A percentile compares a stretch with the other conserved stretches of the same genome.
Conservation (phyloP, 2,888 invertebrate species). For the Papilio elwesi region DNA sequence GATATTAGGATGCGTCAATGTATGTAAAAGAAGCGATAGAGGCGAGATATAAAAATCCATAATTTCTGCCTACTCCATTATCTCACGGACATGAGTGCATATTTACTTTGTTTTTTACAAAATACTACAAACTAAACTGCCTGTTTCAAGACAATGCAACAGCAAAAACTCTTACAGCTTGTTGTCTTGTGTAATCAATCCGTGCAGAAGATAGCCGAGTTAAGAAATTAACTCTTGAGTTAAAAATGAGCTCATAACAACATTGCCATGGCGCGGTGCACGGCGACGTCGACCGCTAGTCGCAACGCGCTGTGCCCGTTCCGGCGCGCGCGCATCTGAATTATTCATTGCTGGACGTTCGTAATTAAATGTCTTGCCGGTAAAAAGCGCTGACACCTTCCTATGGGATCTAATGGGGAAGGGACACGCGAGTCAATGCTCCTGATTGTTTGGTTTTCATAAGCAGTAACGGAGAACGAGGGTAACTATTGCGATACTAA, state of each 20-base stretch:
- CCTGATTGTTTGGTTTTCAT: constrained; percentile 17
- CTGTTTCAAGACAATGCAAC: too few species aligned
- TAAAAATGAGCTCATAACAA: constrained; percentile 51
- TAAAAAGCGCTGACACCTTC: constrained; percentile 76
- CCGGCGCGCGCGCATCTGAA: constrained; percentile 70
- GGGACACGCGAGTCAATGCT: constrained; percentile 45
- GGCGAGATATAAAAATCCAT: too few species aligned
- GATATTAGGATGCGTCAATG: too few species aligned
- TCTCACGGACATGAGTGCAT: too few species aligned
- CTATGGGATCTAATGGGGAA: constrained; percentile 65
- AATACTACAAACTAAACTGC: too few species aligned
- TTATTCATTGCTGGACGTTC: constrained; percentile 72
- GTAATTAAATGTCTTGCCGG: constrained; percentile 77
- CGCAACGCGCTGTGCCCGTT: constrained; percentile 79
- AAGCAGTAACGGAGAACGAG: neutral
- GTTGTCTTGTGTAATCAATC: constrained; percentile 11
- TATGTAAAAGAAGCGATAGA: too few species aligned
- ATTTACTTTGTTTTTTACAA: too few species aligned
- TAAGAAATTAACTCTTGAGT: constrained; percentile 34
- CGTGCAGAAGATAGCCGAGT: constrained; percentile 11
- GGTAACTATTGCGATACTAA: neutral
- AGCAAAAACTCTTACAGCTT: too few species aligned
- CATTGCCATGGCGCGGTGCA: constrained; percentile 44
- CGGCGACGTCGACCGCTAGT: constrained; percentile 66
- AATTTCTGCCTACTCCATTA: too few species aligned